Evolutionary conservation across 2,113 vertebrate genomes (phyloP).

Genomic region (Zingel zingel): DNA sequence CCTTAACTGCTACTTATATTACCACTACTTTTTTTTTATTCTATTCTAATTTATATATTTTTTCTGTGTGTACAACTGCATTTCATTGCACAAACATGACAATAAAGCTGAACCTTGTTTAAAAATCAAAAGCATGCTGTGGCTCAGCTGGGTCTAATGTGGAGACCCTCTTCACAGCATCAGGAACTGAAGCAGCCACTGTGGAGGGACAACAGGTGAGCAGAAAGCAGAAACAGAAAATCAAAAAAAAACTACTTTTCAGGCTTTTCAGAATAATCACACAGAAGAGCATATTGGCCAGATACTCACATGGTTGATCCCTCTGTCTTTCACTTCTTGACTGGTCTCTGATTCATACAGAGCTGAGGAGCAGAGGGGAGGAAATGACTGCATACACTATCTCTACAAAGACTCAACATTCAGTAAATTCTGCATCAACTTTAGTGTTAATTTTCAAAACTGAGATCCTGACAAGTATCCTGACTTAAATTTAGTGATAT

Average conservation of each 20-base stretch:
- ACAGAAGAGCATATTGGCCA: neutral
- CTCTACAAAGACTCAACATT: neutral
- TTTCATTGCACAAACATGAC: neutral
- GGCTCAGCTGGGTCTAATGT: neutral
- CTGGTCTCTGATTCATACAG: conserved; percentile 82
- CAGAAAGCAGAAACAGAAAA: conserved; percentile 9
- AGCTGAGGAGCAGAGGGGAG: conserved; percentile 68
- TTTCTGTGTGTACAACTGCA: neutral
- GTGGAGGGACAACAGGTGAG: conserved; percentile 26
- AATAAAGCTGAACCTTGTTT: conserved; percentile 2
- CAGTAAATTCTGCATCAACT: neutral
- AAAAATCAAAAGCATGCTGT: neutral
- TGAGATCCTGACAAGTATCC: neutral
- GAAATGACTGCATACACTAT: conserved; percentile 18
- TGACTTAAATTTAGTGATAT: neutral
- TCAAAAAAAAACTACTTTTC: neutral
- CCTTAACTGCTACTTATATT: neutral
- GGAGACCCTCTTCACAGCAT: conserved; percentile 69
- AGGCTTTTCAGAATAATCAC: neutral
- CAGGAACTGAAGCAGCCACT: conserved; percentile 85
- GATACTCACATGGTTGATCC: conserved; percentile 83
- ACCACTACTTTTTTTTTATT: neutral
- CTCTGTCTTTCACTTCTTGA: conserved; percentile 81
- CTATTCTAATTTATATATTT: too few relatives aligned
- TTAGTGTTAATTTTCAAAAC: conserved; percentile 7